Evolutionary conservation across 2,888 invertebrate genomes (phyloP).

Genomic region (Drosophila cracens): DNA sequence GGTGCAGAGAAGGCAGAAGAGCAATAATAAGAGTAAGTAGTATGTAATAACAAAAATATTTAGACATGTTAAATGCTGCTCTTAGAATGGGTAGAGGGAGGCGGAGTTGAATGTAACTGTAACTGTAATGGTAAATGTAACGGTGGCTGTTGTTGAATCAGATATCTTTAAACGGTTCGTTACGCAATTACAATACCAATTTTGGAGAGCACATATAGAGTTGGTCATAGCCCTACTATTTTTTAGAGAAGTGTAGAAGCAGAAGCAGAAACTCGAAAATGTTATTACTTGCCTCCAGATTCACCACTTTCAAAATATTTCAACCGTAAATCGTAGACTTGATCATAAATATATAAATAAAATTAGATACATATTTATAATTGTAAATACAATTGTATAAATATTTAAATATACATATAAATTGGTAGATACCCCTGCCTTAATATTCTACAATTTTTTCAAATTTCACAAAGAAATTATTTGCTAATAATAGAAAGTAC

Average conservation of each 20-base stretch:
- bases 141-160: not conserved
- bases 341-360: not conserved
- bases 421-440: too few relatives aligned
- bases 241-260: not conserved
- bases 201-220: not conserved
- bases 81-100: not conserved
- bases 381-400: not conserved
- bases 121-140: not conserved
- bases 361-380: not conserved
- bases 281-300: not conserved
- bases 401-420: not conserved
- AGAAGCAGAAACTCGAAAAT: not conserved
- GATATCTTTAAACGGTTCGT: conserved; percentile 15
- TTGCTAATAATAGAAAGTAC: too few relatives aligned
- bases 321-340: not conserved
- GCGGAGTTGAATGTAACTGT: not conserved
- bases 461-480: too few relatives aligned
- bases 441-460: too few relatives aligned
- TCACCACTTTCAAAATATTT: not conserved
- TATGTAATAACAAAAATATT: conserved; percentile 50
- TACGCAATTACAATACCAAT: conserved; percentile 16
- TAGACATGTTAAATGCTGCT: conserved; percentile 38
- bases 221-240: not conserved
- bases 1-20: conserved; percentile 1
- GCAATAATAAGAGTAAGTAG: conserved; percentile 30